Evolutionary conservation across 2,797 vertebrate species (phyloP), one percentile per base, ranked within the genome.

Genomic region (Melanogrammus aeglefinus): DNA sequence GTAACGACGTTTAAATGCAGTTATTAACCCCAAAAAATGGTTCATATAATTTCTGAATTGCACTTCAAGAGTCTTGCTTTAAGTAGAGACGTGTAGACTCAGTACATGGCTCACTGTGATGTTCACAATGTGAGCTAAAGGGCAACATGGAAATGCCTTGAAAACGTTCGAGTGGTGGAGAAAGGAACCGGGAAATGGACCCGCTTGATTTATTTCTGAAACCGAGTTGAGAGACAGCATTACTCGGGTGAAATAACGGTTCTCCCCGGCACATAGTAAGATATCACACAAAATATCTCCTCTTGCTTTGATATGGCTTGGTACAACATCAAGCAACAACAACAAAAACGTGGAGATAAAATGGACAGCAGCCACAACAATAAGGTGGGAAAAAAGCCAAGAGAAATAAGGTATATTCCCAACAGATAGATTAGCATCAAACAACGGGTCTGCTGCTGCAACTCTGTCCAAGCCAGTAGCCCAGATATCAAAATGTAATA

Each of bases 171-270:
- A 4, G 44, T 14, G 44, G 44, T 16, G 38, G 13, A 83, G 76
- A 74, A 88, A 86, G 79, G 76, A 21, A 66, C 21, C 51, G 7
- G 1, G 81, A 83, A 84, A 82, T 73, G 83, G 36, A 80, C 76
- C 86, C 85, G 90, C 90, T 91, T 91, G 90, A 94, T 91, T 92
- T 88, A 88, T 81, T 81, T 88, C 83, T 84, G 82, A 88, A 85
- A 87, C 82, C 82, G 90, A 88, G 82, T 92, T 92, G 88, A 91
- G 92, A 92, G 88, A 79, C 80, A 88, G 87, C 86, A 92, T 91
- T 92, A 90, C 88, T 80, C 82, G 82, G 89, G 85, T 87, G 89
- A 91, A 87, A 86, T 79, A 72, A 85, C 84, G 80, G n/a, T 31
- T 86, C 90, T 92, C 87, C 88, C 86, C 85, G 36, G 76, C 18